Evolutionary conservation across 1,140 invertebrate species (phyloP).

Genomic region (Melitaea cinxia): DNA sequence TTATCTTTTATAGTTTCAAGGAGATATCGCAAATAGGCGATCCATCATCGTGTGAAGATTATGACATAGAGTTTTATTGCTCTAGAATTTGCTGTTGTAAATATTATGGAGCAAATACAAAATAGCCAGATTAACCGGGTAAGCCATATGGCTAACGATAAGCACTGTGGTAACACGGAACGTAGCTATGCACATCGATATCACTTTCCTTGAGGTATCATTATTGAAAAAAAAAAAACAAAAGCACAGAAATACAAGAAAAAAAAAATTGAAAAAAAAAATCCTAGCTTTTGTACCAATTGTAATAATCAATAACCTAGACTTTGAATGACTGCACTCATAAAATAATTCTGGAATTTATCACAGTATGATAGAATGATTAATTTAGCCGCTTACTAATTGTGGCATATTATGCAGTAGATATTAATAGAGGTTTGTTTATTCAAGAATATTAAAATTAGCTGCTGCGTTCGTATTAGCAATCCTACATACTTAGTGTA

Average conservation of each 20-base stretch:
- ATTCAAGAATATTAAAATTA: conserved; percentile 7
- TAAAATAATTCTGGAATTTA: conserved; percentile 7
- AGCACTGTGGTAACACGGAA: conserved; percentile 22
- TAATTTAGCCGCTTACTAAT: conserved; percentile 34
- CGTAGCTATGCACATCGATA: conserved; percentile 16
- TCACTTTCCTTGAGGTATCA: not conserved
- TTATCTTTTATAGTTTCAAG: conserved; percentile 78
- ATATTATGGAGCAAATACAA: conserved; percentile 61
- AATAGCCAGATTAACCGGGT: conserved; percentile 67
- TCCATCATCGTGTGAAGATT: conserved; percentile 61
- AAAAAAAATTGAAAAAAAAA: too few relatives aligned
- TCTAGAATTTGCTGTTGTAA: conserved; percentile 54
- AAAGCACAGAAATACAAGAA: not conserved
- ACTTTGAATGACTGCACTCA: not conserved
- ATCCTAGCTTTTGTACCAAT: too few relatives aligned
- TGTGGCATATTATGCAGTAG: conserved; percentile 1
- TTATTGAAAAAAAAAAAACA: not conserved
- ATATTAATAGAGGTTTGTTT: conserved; percentile 21
- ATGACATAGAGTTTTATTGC: conserved; percentile 63
- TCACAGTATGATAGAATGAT: conserved; percentile 5
- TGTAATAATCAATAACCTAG: not conserved
- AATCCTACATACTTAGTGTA: too few relatives aligned
- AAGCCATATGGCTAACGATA: conserved; percentile 47
- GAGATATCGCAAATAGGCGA: conserved; percentile 71
- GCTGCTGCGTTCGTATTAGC: not conserved